Percentiles rank a stretch among this genome's conserved stretches.
Conservation (phyloP, 30 jellyfish, hydroid and myxozoan species). For the Phacellophora camtschatica region DNA sequence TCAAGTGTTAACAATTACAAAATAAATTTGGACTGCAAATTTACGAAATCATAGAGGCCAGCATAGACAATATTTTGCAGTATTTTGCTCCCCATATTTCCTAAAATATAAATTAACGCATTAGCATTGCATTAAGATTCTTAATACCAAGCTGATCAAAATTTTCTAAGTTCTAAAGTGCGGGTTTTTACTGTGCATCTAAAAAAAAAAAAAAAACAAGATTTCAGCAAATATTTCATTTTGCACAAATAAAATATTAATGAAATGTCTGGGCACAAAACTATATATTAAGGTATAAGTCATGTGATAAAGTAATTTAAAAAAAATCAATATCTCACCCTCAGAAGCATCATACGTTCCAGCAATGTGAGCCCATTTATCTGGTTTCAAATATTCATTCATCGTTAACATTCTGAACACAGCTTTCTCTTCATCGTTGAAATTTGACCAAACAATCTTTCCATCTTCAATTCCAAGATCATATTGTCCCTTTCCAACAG, state of each 20-base stretch:
- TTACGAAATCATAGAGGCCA: too few species aligned
- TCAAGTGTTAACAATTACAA: too few species aligned
- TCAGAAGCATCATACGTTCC: constrained; percentile 86
- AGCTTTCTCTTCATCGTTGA: constrained; percentile 57
- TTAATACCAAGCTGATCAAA: too few species aligned
- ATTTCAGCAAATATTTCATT: neutral
- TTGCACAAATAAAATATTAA: neutral
- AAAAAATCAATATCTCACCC: constrained; percentile 39
- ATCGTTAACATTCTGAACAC: constrained; percentile 64
- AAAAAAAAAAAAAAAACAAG: neutral
- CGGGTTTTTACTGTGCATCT: too few species aligned
- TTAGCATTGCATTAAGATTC: too few species aligned
- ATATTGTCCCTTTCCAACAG: constrained; percentile 88
- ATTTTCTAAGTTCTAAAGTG: too few species aligned
- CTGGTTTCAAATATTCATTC: constrained; percentile 57
- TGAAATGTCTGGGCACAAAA: too few species aligned
- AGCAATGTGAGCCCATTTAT: constrained; percentile 93
- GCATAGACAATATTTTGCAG: too few species aligned
- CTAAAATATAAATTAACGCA: too few species aligned
- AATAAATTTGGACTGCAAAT: too few species aligned
- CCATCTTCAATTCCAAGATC: constrained; percentile 78
- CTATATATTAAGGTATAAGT: too few species aligned
- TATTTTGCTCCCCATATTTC: too few species aligned
- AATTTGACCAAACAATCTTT: constrained; percentile 76
- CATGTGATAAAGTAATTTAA: neutral